phyloP scores from a whole-genome alignment of 2,113 vertebrate species.

The Sula dactylatra region DNA sequence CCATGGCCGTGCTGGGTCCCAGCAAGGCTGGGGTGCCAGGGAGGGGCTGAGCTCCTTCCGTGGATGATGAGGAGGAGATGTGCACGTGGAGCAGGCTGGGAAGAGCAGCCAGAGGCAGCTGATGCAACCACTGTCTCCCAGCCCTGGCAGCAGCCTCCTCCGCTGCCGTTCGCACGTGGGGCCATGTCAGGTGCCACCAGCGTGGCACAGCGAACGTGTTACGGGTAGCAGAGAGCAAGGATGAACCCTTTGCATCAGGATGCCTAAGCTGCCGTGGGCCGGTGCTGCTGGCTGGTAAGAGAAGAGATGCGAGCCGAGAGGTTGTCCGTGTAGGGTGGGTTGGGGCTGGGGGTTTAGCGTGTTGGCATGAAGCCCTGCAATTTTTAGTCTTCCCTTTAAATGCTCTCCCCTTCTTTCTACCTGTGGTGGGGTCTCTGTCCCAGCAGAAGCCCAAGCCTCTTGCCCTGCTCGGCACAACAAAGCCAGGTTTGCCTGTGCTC shows the following conservation, averaged over 20 bases:
- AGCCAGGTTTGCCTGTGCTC: accelerated
- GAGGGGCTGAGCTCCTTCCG: accelerated
- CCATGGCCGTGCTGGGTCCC: accelerated
- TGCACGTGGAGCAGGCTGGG: neutral
- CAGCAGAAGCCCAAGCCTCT: accelerated
- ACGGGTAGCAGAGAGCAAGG: neutral
- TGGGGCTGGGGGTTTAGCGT: neutral
- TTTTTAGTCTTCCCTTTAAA: neutral
- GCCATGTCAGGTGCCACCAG: neutral
- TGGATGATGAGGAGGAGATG: neutral
- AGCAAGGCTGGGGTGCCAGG: neutral
- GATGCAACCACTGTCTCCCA: neutral
- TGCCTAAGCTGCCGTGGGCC: neutral
- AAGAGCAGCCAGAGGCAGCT: neutral
- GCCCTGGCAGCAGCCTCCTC: neutral
- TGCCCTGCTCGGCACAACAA: neutral
- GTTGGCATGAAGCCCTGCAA: neutral
- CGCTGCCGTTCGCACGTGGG: accelerated
- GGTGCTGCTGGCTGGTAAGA: neutral
- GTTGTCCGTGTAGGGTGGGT: too few relatives aligned
- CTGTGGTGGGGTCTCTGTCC: neutral
- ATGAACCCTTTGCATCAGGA: neutral
- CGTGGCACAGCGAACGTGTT: accelerated
- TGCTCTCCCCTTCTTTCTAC: neutral
- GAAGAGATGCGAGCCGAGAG: neutral